phyloP scores from a whole-genome alignment of 2,113 vertebrate genomes.

The Aplodontia rufa region DNA sequence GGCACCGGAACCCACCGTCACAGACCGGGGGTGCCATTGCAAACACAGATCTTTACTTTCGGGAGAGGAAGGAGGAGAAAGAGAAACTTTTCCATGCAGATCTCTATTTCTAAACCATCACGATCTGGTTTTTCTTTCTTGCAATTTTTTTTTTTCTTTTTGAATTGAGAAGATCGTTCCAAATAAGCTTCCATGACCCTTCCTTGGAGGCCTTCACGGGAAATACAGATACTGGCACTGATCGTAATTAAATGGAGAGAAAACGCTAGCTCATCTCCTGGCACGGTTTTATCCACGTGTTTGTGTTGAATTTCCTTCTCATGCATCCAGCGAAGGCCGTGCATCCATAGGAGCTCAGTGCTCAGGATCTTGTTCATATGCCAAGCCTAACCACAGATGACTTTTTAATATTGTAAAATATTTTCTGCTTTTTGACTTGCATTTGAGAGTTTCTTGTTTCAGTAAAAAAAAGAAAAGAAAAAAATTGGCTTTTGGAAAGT shows the following conservation, averaged over 20 bases:
- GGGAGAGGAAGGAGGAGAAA: constrained; percentile 61
- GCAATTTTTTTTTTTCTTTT: constrained; percentile 45
- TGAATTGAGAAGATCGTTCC: constrained; percentile 80
- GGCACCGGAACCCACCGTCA: constrained; percentile 42
- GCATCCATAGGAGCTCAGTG: constrained; percentile 78
- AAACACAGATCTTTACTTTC: constrained; percentile 71
- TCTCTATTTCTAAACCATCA: constrained; percentile 82
- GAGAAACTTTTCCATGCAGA: constrained; percentile 73
- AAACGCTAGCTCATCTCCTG: constrained; percentile 67
- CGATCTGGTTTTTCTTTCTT: constrained; percentile 74
- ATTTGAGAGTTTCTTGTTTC: constrained; percentile 89
- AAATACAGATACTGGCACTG: constrained; percentile 81
- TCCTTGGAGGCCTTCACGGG: constrained; percentile 77
- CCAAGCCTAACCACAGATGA: constrained; percentile 78
- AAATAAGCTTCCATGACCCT: constrained; percentile 72
- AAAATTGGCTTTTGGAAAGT: constrained; percentile 84
- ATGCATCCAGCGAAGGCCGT: constrained; percentile 78
- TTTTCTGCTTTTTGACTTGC: constrained; percentile 87
- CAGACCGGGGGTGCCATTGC: constrained; percentile 68
- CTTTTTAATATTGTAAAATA: constrained; percentile 88
- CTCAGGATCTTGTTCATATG: constrained; percentile 81
- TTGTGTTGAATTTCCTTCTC: constrained; percentile 72
- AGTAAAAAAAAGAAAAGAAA: constrained; percentile 87
- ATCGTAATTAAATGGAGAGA: constrained; percentile 72
- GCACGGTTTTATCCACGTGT: constrained; percentile 63